Base-by-base conservation (phyloP, 2,888 invertebrate species). In the Rhamnusium bicolor region DNA sequence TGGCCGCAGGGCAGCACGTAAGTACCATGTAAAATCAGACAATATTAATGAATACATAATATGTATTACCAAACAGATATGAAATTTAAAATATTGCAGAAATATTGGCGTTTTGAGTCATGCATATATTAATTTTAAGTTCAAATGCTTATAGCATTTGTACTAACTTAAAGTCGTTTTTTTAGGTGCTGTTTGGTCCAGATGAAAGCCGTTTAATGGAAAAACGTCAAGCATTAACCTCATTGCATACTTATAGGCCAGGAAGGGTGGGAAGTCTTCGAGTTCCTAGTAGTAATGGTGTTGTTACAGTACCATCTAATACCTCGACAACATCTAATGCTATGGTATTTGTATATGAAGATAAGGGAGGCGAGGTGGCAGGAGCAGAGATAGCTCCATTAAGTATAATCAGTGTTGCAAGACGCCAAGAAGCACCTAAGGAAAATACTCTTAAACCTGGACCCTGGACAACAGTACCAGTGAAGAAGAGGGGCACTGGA, bases 201-300 rank as follows among this genome's bases (percentile, higher is more conserved):
- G 89, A 90, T 40, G 89, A 89, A 62, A 83, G 84, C 73, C 79
- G 75, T 49, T 86, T 94, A 60, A 90, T 91, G 19, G 94, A 94
- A 82, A 93, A 95, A 66, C 90, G 97, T 70, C 91, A 92, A 84
- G 95, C 95, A 7, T 89, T 97, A 70, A 94, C 94, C 67, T 93
- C 93, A 1, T 87, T 96, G 54, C 92, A 91, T 80, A 92, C 94
- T 0, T 92, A 93, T 77, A 93, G 92, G 74, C 86, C 93, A 29
- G 90, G 90, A 58, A 87, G 87, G 73, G 91, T 92, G 1, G 89
- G 90, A 5, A 91, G 89, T 79, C 85, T 92, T 7, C 74, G 84
- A 27, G 70, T 76, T 54, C 76, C 81, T 2, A 78, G 67, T 54
- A 77, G 86, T 4, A 69, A 69, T 51, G 68, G 74, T 46, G 68